These are phyloP conservation scores for Conomelus anceps DNA, from an alignment of 2,888 invertebrate genomes.

Conservation along the genomic window DNA sequence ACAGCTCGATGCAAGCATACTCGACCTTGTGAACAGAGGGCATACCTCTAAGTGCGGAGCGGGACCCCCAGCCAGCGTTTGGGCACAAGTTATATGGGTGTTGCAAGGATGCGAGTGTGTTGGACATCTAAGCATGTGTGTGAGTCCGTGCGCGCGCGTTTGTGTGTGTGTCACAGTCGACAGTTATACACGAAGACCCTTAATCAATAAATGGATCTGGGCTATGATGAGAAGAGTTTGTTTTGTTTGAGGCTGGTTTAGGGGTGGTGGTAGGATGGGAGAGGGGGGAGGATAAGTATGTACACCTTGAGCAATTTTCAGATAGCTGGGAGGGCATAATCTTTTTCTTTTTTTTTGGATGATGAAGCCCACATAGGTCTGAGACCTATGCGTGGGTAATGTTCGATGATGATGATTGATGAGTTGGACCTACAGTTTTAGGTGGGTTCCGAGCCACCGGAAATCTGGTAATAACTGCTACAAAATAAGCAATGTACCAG, in stretches of 20 bases:
- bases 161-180: neutral
- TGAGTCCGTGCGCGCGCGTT: too few relatives aligned
- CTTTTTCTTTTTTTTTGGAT: too few relatives aligned
- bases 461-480: too few relatives aligned
- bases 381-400: too few relatives aligned
- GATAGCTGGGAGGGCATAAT: neutral
- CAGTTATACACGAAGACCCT: neutral
- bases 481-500: too few relatives aligned
- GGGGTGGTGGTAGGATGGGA: neutral
- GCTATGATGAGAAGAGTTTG: too few relatives aligned
- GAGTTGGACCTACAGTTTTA: too few relatives aligned
- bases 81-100: neutral
- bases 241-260: too few relatives aligned
- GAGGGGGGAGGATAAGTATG: neutral
- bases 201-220: neutral
- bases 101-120: neutral
- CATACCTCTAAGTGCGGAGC: neutral
- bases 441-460: too few relatives aligned
- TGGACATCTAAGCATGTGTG: neutral
- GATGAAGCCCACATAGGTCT: too few relatives aligned
- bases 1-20: neutral
- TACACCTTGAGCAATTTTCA: neutral
- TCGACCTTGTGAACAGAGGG: neutral
- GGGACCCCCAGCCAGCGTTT: neutral
- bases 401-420: too few relatives aligned